Percentiles rank a stretch among this genome's conserved stretches.
phyloP scores from a whole-genome alignment of 2,888 invertebrate species.

The Koerneria pararmatus region DNA sequence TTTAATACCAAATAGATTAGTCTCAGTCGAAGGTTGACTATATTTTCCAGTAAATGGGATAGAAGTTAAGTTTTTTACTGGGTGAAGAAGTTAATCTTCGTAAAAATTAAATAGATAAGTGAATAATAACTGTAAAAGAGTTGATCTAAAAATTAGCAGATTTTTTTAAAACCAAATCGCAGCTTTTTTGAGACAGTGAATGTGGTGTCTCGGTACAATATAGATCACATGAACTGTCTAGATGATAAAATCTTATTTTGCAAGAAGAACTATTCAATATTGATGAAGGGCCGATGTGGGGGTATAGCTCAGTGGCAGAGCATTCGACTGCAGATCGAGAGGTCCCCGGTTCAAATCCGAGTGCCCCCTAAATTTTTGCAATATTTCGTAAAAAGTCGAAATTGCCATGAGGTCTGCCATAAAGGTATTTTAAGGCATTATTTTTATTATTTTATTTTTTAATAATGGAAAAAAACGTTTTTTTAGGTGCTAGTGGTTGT shows the following conservation, averaged over 20 bases:
- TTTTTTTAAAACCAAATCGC: no score
- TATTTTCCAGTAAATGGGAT: not conserved
- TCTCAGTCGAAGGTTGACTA: not conserved
- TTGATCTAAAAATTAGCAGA: not conserved
- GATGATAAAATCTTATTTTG: no score
- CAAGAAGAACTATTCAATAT: no score
- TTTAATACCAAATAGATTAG: no score
- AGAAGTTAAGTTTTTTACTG: conserved; percentile 5
- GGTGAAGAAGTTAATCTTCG: not conserved
- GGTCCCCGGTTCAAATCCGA: conserved; percentile 43
- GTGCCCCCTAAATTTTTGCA: conserved; percentile 22
- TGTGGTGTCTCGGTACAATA: no score
- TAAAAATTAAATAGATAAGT: no score
- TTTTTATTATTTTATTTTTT: not conserved
- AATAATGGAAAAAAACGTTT: not conserved
- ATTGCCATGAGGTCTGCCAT: no score
- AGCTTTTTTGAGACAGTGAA: no score
- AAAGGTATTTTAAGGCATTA: no score
- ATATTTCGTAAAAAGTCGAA: no score
- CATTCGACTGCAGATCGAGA: conserved; percentile 50
- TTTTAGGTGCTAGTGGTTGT: conserved; percentile 50
- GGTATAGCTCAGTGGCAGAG: conserved; percentile 45
- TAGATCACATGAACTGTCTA: no score
- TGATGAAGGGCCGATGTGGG: conserved; percentile 16
- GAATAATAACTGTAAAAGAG: no score